These are phyloP conservation scores for Bicyclus anynana DNA, from an alignment of 1,140 invertebrate genomes.

Conservation along the genomic window DNA sequence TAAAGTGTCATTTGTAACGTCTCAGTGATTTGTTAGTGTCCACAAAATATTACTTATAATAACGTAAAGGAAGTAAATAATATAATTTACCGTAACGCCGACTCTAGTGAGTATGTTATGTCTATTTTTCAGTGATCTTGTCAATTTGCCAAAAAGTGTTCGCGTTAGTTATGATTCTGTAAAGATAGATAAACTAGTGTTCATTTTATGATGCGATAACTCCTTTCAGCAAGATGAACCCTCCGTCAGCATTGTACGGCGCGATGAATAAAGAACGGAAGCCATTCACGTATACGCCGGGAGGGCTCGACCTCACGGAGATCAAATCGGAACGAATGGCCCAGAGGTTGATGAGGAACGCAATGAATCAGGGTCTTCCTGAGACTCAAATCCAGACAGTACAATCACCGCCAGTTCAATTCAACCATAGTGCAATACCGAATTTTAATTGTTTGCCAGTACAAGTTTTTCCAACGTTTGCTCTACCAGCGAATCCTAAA, in stretches of 20 bases:
- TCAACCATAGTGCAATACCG: slow-evolving; percentile 54
- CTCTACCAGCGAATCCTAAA: slow-evolving; percentile 71
- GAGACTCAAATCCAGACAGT: slow-evolving; percentile 59
- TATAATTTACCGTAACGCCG: slow-evolving; percentile 42
- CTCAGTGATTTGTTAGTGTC: slow-evolving; percentile 20
- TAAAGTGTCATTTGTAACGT: slow-evolving; percentile 3
- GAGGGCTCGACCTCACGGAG: slow-evolving; percentile 93
- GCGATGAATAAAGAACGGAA: slow-evolving; percentile 92
- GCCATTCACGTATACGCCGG: slow-evolving; percentile 96
- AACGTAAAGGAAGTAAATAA: slow-evolving; percentile 42
- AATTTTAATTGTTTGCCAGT: slow-evolving; percentile 69
- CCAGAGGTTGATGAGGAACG: slow-evolving; percentile 82
- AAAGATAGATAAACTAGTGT: slow-evolving; percentile 16
- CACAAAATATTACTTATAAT: slow-evolving; percentile 14
- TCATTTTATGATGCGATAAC: slow-evolving; percentile 26
- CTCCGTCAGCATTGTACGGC: slow-evolving; percentile 91
- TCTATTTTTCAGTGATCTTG: slow-evolving; percentile 60
- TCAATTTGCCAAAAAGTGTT: slow-evolving; percentile 57
- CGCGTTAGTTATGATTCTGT: slow-evolving; percentile 31
- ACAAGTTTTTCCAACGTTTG: slow-evolving; percentile 71
- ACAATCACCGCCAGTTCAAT: slow-evolving; percentile 45
- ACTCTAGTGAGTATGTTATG: slow-evolving; percentile 59
- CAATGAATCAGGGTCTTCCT: slow-evolving; percentile 78
- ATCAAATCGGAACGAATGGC: slow-evolving; percentile 94
- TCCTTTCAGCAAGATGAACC: slow-evolving; percentile 79